Conservation (phyloP, 37 sponge, comb jelly and placozoan species). For the Beroe forskalii region DNA sequence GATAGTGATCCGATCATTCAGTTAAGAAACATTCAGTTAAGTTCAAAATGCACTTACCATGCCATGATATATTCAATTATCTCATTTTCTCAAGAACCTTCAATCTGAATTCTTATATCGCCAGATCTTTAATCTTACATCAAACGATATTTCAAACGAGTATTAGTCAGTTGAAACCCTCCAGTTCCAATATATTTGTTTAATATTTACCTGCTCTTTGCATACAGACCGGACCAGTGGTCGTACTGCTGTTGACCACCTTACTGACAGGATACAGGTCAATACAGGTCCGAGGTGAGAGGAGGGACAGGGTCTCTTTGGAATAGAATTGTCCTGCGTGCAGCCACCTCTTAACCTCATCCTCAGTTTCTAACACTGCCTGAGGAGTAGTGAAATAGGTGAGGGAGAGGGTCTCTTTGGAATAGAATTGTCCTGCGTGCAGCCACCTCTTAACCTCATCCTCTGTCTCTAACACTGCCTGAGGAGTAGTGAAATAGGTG, state of each 20-base stretch:
- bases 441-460: constrained; percentile 5
- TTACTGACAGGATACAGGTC: constrained; percentile 40
- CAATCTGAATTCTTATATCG: too few species aligned
- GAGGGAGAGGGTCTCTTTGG: background rate
- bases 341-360: constrained; percentile 4
- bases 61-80: too few species aligned
- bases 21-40: too few species aligned
- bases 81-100: too few species aligned
- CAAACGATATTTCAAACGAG: too few species aligned
- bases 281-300: background rate
- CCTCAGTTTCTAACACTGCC: constrained; percentile 47
- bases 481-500: too few species aligned
- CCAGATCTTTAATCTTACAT: too few species aligned
- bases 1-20: too few species aligned
- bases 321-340: constrained; percentile 13
- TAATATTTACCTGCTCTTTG: background rate
- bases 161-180: too few species aligned
- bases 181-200: too few species aligned
- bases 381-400: background rate
- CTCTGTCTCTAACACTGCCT: constrained; percentile 30
- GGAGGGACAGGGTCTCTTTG: background rate
- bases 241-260: constrained; percentile 9
- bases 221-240: background rate
- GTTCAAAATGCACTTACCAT: too few species aligned
- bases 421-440: background rate